Conservation (phyloP, 2,797 vertebrate genomes). For the Melopsittacus undulatus region DNA sequence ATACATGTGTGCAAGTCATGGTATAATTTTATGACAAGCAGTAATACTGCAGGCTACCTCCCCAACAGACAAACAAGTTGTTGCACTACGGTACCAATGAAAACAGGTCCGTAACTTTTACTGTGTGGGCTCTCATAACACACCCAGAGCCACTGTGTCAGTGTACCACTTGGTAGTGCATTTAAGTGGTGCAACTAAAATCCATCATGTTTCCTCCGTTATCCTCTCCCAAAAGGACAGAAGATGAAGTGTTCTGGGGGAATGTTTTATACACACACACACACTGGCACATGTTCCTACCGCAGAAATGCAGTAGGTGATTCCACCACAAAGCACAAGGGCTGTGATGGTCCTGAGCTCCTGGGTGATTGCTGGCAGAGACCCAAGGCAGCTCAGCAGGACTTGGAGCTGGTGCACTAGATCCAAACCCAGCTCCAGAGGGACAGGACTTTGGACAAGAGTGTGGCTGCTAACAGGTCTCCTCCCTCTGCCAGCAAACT, state of each 20-base stretch:
- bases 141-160: background rate
- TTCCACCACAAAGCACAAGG: background rate
- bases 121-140: background rate
- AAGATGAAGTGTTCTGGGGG: background rate
- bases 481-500: background rate
- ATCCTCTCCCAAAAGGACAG: background rate
- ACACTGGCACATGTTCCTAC: background rate
- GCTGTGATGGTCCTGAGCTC: background rate
- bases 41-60: background rate
- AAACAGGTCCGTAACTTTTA: background rate
- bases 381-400: background rate
- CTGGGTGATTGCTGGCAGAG: background rate
- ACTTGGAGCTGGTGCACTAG: background rate
- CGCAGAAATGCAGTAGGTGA: background rate
- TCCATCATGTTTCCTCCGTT: background rate
- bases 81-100: background rate
- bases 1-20: background rate
- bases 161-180: rapidly evolving
- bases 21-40: background rate
- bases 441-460: background rate
- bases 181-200: background rate
- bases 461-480: background rate
- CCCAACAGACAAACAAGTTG: background rate
- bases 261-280: background rate
- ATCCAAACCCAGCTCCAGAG: background rate